Base-by-base conservation (phyloP, 1,140 invertebrate species). In the Bombus superbus region DNA sequence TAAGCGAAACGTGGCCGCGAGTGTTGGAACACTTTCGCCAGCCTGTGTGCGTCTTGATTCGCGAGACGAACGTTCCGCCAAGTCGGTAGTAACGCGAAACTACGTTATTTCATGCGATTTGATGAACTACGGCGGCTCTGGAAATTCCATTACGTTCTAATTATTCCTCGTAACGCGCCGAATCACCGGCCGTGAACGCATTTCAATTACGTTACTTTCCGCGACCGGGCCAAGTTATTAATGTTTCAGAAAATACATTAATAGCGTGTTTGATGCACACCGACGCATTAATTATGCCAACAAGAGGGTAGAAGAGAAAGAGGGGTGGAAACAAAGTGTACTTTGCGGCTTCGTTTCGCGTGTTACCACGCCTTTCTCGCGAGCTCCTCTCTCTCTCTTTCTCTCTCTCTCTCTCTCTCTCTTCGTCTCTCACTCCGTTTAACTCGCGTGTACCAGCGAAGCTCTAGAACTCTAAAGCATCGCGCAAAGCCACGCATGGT, bases 191-290 rank as follows among this genome's bases (percentile, higher is more conserved):
- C 66, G 66, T 57, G 64, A 53, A 72, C 53, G 80, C 38, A 10
- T 73, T 81, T 73, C 80, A 73, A 72, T 81, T 81, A 81, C 40
- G 57, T 81, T 81, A 81, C 40, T 81, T 81, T 73, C 69, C 69
- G 28, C 53, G 80, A 42, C 15, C 68, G 40, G 69, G 53, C 68
- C 53, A 9, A 73, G 68, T 81, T 81, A 76, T 83, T 83, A 83
- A 76, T 83, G 71, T 83, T 83, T 66, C 42, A 40, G 42, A 83
- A 83, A 83, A 76, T 53, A 53, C 57, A 76, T 83, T 83, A 83
- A 83, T 53, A 44, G 25, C 72, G 62, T 53, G 81, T 83, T 83
- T 83, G 71, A 76, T n/a, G 81, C 81, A 64, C 32, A 32, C 71
- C n/a, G 57, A 35, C 40, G 57, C 72, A 75, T 83, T 83, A 75